These are phyloP conservation scores for Limnothrissa miodon DNA, from an alignment of 2,113 vertebrate species.

Conservation along the genomic window DNA sequence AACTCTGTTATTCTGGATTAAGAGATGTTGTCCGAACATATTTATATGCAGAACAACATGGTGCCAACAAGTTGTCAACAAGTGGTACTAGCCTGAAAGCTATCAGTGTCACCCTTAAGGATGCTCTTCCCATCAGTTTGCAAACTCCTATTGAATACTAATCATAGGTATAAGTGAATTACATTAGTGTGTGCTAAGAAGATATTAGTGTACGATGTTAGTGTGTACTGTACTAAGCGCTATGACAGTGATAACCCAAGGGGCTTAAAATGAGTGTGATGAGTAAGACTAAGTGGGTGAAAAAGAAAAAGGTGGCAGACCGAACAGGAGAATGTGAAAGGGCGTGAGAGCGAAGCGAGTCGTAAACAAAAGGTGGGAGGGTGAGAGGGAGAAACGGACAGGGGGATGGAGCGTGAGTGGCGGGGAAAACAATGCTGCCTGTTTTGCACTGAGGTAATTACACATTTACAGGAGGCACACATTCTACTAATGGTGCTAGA, in stretches of 20 bases:
- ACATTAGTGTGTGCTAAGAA: neutral
- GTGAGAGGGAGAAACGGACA: slow-evolving; percentile 29
- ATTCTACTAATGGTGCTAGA: slow-evolving; percentile 28
- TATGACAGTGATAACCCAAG: too few species aligned
- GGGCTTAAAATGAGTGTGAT: neutral
- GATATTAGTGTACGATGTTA: too few species aligned
- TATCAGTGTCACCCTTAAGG: neutral
- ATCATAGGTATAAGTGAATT: neutral
- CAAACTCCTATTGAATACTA: neutral
- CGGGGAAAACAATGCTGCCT: slow-evolving; percentile 55
- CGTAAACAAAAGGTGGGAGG: neutral
- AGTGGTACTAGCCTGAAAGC: neutral
- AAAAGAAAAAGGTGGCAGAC: neutral
- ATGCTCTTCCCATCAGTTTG: neutral
- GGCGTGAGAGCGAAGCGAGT: neutral
- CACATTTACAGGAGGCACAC: slow-evolving; percentile 38
- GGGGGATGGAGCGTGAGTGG: slow-evolving; percentile 35
- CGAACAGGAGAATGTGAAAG: neutral
- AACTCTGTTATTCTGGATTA: neutral
- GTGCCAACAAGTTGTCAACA: neutral
- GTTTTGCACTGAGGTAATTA: slow-evolving; percentile 53
- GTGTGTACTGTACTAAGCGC: neutral
- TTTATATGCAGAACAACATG: neutral
- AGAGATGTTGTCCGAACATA: neutral
- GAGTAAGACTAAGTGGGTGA: neutral